Percentiles rank a stretch among this genome's conserved stretches.
phyloP scores from a whole-genome alignment of 2,797 vertebrate genomes.

The Danionella dracula region DNA sequence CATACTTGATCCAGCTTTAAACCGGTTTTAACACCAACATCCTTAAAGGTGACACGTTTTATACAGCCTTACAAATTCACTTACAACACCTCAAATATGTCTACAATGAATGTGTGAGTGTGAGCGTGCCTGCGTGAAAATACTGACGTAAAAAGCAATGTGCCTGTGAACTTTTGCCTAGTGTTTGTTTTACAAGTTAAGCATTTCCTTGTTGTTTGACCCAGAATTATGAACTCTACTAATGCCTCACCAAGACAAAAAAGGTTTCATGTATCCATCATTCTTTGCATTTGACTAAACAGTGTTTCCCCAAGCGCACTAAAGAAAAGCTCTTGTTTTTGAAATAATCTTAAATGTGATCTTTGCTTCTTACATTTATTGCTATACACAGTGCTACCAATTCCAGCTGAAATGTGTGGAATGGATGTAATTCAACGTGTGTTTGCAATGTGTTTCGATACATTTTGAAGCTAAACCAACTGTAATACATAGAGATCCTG shows the following conservation, averaged over 20 bases:
- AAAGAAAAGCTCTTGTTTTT: constrained; percentile 33
- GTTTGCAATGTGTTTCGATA: constrained; percentile 57
- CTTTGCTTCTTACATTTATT: constrained; percentile 43
- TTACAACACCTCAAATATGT: constrained; percentile 1
- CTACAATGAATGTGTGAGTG: constrained; percentile 2
- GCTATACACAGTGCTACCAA: constrained; percentile 62
- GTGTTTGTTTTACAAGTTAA: no score
- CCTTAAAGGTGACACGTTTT: neutral
- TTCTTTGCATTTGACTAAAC: neutral
- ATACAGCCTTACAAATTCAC: constrained; percentile 23
- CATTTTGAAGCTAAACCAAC: constrained; percentile 49
- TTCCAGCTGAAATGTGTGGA: constrained; percentile 60
- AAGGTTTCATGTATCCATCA: neutral
- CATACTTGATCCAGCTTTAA: constrained; percentile 35
- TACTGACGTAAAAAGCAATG: no score
- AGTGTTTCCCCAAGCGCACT: neutral
- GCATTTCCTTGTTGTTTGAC: no score
- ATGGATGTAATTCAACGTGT: constrained; percentile 67
- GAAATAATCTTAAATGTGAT: constrained; percentile 11
- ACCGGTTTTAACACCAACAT: neutral
- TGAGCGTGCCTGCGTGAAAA: no score
- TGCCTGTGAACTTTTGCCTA: no score
- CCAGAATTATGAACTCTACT: neutral
- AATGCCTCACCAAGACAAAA: neutral
- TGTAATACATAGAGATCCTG: constrained; percentile 6